Evolutionary conservation across 2,888 invertebrate genomes (phyloP).

Genomic region (Agriotes lineatus): DNA sequence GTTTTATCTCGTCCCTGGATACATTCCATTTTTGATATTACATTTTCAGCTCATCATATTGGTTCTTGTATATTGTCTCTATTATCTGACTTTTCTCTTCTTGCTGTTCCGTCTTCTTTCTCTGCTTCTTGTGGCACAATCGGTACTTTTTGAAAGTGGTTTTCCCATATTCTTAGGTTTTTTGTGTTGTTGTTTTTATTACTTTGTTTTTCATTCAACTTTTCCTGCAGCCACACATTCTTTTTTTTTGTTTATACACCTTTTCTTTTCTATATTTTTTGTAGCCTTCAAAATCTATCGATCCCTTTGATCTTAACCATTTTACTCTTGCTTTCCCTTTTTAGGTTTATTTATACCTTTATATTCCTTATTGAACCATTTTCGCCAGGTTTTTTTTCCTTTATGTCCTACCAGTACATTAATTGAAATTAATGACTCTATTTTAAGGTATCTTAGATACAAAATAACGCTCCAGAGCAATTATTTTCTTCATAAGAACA

Average conservation of each 20-base stretch:
- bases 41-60: neutral
- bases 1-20: neutral
- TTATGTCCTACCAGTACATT: neutral
- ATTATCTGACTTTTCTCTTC: neutral
- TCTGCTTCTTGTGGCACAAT: neutral
- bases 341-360: neutral
- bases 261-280: no score
- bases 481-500: no score
- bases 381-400: slow-evolving; percentile 32
- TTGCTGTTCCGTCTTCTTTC: neutral
- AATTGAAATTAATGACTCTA: no score
- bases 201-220: neutral
- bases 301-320: neutral
- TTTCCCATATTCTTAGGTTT: neutral
- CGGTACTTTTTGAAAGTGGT: neutral
- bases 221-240: neutral
- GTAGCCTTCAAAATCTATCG: neutral
- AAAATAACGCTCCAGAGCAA: no score
- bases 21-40: neutral
- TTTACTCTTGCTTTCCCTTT: no score
- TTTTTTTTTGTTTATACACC: neutral
- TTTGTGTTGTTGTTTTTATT: neutral
- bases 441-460: no score
- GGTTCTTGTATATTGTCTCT: neutral
- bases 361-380: neutral